Evolutionary conservation across 2,888 invertebrate genomes (phyloP).

Genomic region (Penaeus monodon): DNA sequence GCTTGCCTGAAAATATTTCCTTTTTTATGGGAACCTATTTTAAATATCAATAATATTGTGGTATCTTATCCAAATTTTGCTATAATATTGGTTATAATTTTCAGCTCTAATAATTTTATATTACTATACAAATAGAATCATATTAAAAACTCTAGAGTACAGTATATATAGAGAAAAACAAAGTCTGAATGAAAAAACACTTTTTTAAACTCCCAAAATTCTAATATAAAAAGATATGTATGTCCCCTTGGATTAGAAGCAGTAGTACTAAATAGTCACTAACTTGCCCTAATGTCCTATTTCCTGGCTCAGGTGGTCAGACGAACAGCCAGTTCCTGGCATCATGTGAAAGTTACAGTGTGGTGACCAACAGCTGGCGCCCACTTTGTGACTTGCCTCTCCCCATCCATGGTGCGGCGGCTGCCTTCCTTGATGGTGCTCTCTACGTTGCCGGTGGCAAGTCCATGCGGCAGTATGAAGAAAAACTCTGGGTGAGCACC

Average conservation of each 20-base stretch:
- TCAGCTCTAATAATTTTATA: no score
- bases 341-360: constrained; percentile 68
- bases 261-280: no score
- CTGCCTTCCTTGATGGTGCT: constrained; percentile 67
- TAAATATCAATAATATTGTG: no score
- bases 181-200: no score
- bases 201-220: no score
- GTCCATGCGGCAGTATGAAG: constrained; percentile 66
- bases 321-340: constrained; percentile 67
- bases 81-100: no score
- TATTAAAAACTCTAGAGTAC: neutral
- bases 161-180: neutral
- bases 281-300: neutral
- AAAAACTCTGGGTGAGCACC: constrained; percentile 67
- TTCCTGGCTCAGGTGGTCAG: constrained; percentile 66
- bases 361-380: constrained; percentile 67
- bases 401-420: constrained; percentile 67
- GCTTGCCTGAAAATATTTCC: no score
- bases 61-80: no score
- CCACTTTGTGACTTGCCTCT: constrained; percentile 67
- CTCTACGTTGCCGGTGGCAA: constrained; percentile 68
- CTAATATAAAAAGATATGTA: no score
- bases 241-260: no score
- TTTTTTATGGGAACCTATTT: no score
- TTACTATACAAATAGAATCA: no score